Evolutionary conservation across 2,888 invertebrate genomes (phyloP).

Genomic region (Gandaritis pyraliata): DNA sequence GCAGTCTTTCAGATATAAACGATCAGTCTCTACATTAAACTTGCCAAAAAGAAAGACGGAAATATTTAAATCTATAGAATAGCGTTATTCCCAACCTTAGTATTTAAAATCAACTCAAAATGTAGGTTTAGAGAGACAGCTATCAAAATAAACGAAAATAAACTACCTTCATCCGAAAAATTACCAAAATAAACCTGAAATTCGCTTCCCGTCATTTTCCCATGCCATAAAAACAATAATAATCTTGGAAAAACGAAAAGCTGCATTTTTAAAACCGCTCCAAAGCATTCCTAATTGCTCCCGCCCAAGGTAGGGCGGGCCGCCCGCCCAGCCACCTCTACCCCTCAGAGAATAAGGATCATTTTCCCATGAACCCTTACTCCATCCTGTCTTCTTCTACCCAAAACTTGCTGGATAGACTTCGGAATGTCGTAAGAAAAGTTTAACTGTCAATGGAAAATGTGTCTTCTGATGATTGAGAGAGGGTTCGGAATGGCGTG

Average conservation of each 20-base stretch:
- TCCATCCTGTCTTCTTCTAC: conserved; percentile 76
- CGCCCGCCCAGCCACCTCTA: conserved; percentile 64
- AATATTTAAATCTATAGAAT: too few relatives aligned
- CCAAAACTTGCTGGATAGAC: conserved; percentile 68
- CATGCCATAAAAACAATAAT: conserved; percentile 47
- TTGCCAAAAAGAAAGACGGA: too few relatives aligned
- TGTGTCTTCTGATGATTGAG: conserved; percentile 46
- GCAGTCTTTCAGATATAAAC: too few relatives aligned
- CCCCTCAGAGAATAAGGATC: conserved; percentile 58
- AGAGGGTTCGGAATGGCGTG: conserved; percentile 49
- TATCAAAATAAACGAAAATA: not conserved
- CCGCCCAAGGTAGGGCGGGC: conserved; percentile 74
- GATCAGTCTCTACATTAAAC: too few relatives aligned
- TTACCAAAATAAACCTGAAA: conserved; percentile 5
- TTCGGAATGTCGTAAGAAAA: conserved; percentile 75
- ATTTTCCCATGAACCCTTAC: conserved; percentile 62
- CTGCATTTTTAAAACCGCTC: conserved; percentile 70
- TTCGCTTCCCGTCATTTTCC: conserved; percentile 31
- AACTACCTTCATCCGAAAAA: not conserved
- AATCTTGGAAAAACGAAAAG: conserved; percentile 58
- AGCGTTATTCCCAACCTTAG: not conserved
- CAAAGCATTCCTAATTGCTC: conserved; percentile 72
- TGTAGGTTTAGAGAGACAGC: not conserved
- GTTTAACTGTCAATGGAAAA: conserved; percentile 60
- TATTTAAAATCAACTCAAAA: too few relatives aligned